Percentiles rank a stretch among this genome's conserved stretches.
These are phyloP conservation scores for Epizoanthus ramosus DNA, from an alignment of 92 coral and sea anemone species.

Conservation along the genomic window DNA sequence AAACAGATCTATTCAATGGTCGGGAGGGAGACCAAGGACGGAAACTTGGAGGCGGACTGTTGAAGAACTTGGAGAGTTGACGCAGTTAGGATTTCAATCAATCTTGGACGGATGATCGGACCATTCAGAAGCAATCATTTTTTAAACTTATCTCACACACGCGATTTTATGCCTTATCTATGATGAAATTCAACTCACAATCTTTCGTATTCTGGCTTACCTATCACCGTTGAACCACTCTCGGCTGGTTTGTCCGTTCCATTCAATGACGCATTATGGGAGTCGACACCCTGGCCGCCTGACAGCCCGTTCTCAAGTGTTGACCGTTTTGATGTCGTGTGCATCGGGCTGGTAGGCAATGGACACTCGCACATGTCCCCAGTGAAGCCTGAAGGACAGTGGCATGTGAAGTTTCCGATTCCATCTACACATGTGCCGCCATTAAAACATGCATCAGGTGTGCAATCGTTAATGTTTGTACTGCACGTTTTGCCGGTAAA, in stretches of 20 bases:
- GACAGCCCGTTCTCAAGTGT: not conserved
- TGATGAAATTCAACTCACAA: too few relatives aligned
- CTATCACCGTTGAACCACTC: constrained; percentile 24
- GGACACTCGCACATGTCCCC: constrained; percentile 61
- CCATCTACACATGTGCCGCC: constrained; percentile 86
- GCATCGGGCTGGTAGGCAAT: constrained; percentile 29
- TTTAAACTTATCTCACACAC: too few relatives aligned
- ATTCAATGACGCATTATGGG: constrained; percentile 26
- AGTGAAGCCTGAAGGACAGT: constrained; percentile 73
- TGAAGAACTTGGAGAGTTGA: too few relatives aligned
- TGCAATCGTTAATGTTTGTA: constrained; percentile 66
- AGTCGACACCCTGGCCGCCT: not conserved
- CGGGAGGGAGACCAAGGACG: too few relatives aligned
- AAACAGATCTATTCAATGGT: too few relatives aligned
- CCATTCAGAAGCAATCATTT: too few relatives aligned
- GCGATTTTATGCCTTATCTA: too few relatives aligned
- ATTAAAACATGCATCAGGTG: constrained; percentile 65
- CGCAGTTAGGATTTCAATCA: too few relatives aligned
- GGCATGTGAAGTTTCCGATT: constrained; percentile 58
- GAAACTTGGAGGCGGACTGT: too few relatives aligned
- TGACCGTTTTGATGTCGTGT: constrained; percentile 5
- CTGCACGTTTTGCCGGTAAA: constrained; percentile 72
- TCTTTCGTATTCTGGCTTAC: not conserved
- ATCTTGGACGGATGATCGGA: too few relatives aligned
- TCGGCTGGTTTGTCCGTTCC: constrained; percentile 25